Evolutionary conservation across 1,140 invertebrate genomes (phyloP).

Genomic region (Drosophila obscura): DNA sequence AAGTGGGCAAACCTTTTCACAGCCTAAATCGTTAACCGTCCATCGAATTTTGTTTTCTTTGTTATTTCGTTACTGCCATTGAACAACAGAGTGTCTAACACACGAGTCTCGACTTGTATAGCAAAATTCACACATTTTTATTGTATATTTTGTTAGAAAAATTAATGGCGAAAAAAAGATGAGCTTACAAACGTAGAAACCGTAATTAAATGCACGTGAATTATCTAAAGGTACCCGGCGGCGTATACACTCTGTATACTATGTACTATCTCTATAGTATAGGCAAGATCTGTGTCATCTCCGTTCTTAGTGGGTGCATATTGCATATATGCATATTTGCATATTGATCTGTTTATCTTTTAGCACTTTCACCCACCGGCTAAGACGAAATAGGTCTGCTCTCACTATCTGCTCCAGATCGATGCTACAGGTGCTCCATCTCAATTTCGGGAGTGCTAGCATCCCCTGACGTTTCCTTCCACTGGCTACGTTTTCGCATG

Average conservation of each 20-base stretch:
- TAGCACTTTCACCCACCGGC: conserved; percentile 5
- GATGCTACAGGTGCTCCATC: conserved; percentile 64
- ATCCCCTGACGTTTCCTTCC: conserved; percentile 22
- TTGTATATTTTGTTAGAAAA: conserved; percentile 32
- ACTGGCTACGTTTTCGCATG: conserved; percentile 55
- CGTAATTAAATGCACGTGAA: conserved; percentile 71
- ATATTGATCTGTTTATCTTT: conserved; percentile 7
- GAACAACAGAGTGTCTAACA: conserved; percentile 4
- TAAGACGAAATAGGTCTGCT: not conserved
- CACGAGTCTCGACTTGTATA: conserved; percentile 19
- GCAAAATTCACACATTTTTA: conserved; percentile 49
- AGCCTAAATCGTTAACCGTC: conserved; percentile 5
- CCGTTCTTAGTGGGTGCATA: not conserved
- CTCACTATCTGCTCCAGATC: no score
- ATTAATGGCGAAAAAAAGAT: conserved; percentile 31
- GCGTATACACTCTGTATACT: conserved; percentile 28
- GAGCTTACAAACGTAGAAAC: conserved; percentile 53
- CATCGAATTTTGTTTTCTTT: conserved; percentile 57
- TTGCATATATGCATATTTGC: conserved; percentile 6
- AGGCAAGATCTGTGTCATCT: conserved; percentile 7
- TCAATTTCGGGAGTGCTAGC: conserved; percentile 38
- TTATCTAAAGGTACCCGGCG: conserved; percentile 19
- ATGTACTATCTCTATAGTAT: conserved; percentile 6
- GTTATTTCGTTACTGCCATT: not conserved
- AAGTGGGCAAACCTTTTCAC: conserved; percentile 18